Conservation (phyloP, 2,113 vertebrate species). For the Aspidoscelis tigris region DNA sequence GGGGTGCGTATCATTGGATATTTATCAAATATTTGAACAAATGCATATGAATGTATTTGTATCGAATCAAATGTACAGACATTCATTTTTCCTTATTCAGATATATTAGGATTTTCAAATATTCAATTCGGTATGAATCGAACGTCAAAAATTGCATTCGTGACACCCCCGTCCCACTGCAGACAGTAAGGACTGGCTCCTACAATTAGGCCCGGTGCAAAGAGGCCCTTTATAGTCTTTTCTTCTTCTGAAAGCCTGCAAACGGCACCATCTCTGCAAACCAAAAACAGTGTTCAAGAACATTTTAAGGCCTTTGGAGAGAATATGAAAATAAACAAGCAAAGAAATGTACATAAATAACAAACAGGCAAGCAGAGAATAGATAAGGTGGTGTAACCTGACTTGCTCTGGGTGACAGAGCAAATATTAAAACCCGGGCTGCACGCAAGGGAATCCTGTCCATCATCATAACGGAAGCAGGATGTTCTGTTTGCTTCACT, state of each 20-base stretch:
- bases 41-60: too few species aligned
- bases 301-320: slow-evolving; percentile 37
- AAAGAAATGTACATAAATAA: slow-evolving; percentile 30
- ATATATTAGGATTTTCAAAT: too few species aligned
- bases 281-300: slow-evolving; percentile 21
- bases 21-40: too few species aligned
- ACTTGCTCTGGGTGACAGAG: slow-evolving; percentile 35
- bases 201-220: not conserved
- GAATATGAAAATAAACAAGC: slow-evolving; percentile 12
- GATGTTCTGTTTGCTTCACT: slow-evolving; percentile 24
- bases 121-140: too few species aligned
- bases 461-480: slow-evolving; percentile 16
- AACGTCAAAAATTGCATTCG: too few species aligned
- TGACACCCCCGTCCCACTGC: too few species aligned
- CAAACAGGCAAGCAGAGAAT: not conserved
- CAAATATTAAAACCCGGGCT: slow-evolving; percentile 27
- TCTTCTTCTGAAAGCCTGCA: not conserved
- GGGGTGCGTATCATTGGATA: too few species aligned
- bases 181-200: not conserved
- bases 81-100: too few species aligned
- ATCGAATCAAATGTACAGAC: too few species aligned
- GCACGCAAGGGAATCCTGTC: slow-evolving; percentile 36
- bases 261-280: not conserved
- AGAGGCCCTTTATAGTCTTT: too few species aligned
- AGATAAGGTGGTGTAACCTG: not conserved